Evolutionary conservation across 2,797 vertebrate genomes (phyloP).

Genomic region (Molossus alvarezi): DNA sequence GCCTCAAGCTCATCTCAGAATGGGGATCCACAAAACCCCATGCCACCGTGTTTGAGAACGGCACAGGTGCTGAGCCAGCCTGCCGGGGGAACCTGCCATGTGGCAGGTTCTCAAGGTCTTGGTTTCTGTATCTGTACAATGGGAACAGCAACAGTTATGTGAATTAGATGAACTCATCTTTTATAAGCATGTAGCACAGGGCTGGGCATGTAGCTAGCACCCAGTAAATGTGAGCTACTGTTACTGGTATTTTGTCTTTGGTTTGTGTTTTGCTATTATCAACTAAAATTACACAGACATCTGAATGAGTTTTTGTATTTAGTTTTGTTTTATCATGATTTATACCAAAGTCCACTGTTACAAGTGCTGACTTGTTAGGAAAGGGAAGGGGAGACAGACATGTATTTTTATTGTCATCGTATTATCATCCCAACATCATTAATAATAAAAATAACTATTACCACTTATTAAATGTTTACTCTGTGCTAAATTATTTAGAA

Average conservation of each 20-base stretch:
- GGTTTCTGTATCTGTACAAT: not conserved
- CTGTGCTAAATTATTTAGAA: not conserved
- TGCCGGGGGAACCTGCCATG: accelerated
- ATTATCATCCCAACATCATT: not conserved
- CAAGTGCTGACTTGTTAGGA: not conserved
- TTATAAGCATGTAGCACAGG: accelerated
- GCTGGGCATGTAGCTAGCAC: accelerated
- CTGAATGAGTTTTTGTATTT: not conserved
- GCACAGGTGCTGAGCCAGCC: not conserved
- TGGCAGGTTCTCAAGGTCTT: not conserved
- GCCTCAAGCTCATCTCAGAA: accelerated
- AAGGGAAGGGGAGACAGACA: not conserved
- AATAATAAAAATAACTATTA: not conserved
- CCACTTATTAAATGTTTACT: not conserved
- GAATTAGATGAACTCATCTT: accelerated
- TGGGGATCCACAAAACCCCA: accelerated
- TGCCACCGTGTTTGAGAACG: accelerated
- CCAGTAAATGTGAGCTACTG: accelerated
- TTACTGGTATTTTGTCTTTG: not conserved
- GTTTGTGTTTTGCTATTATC: not conserved
- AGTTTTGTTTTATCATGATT: not conserved
- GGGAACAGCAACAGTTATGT: accelerated
- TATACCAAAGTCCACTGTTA: not conserved
- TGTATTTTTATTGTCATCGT: not conserved
- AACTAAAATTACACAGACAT: not conserved